Base-by-base conservation (phyloP, 2,888 invertebrate genomes). In the Pegoplata infirma region DNA sequence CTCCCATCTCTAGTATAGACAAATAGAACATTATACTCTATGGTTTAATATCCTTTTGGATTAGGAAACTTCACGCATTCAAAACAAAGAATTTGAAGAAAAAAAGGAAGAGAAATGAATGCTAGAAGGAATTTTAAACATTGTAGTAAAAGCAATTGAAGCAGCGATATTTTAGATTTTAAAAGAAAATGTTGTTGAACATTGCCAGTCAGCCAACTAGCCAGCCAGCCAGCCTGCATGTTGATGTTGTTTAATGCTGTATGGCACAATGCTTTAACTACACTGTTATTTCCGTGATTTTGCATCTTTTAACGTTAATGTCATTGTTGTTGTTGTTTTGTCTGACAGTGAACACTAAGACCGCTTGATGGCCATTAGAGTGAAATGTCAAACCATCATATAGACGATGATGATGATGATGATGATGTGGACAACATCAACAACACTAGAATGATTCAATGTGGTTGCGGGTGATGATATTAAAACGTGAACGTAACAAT, bases 361-460 rank as follows among this genome's bases (percentile, higher is more conserved):
- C 47, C 67, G 66, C 74, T 79, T 67, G 66, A 71, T 59, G 55
- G 69, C 66, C 64, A 75, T 79, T 75, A 67, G 56, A 67, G 49
- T 79, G 49, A 75, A 79, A 79, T 79, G 55, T 66, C 61, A 79
- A 75, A 58, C 63, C 51, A 32, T 61, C 63, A 58, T 63, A 47
- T 64, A n/a, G n/a, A 58, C 51, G 19, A 44, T n/a, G 47, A 63
- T 28, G 63, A 25, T 28, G 17, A 68, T 36, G 51, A 40, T 4
- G 51, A 76, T 21, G 51, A 56, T 49, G n/a, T n/a, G n/a, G 51
- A 36, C 23, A 32, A 28, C 55, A n/a, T 23, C 47, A 49, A 10
- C 21, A 49, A 47, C 14, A 49, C 49, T n/a, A n/a, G n/a, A 61
- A 67, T 14, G 44, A 55, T 49, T 12, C 66, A 53, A 55, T 66